A percentile compares a stretch with the other conserved stretches of the same genome.
phyloP scores from a whole-genome alignment of 2,797 vertebrate species.

The Neoniphon sammara region DNA sequence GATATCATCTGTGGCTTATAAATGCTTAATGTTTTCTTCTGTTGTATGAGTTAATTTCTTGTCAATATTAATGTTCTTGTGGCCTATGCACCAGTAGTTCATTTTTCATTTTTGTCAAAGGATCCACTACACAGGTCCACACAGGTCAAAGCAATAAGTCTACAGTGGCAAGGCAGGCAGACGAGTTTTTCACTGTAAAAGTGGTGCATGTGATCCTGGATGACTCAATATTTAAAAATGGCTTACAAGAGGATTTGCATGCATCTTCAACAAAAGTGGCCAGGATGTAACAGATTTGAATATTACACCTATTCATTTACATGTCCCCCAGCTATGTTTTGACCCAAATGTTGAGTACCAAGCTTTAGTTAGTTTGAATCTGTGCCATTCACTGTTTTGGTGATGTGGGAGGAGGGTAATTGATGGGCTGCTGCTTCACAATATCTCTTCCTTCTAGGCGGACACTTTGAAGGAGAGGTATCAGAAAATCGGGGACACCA shows the following conservation, averaged over 20 bases:
- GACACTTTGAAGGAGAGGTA: slow-evolving; percentile 98
- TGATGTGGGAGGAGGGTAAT: background rate
- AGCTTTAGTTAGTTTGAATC: background rate
- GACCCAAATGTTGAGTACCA: background rate
- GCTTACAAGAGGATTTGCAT: slow-evolving; percentile 5
- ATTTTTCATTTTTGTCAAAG: background rate
- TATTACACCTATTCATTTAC: slow-evolving; percentile 13
- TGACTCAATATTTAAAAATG: slow-evolving; percentile 3
- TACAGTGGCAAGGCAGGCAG: background rate
- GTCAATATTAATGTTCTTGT: background rate
- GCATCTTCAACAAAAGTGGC: background rate
- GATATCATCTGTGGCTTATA: background rate
- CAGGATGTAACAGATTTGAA: slow-evolving; percentile 4
- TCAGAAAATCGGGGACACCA: slow-evolving; percentile 98
- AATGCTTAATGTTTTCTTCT: background rate
- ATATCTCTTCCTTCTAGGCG: slow-evolving; percentile 78
- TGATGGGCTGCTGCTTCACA: background rate
- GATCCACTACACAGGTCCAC: background rate
- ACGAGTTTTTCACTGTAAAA: background rate
- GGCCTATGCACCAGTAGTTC: background rate
- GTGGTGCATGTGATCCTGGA: background rate
- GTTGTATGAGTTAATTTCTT: background rate
- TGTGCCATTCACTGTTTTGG: background rate
- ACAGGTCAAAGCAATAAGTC: too few relatives aligned
- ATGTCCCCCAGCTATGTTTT: background rate